phyloP scores from a whole-genome alignment of 2,797 vertebrate genomes.

The Acanthiza pusilla region DNA sequence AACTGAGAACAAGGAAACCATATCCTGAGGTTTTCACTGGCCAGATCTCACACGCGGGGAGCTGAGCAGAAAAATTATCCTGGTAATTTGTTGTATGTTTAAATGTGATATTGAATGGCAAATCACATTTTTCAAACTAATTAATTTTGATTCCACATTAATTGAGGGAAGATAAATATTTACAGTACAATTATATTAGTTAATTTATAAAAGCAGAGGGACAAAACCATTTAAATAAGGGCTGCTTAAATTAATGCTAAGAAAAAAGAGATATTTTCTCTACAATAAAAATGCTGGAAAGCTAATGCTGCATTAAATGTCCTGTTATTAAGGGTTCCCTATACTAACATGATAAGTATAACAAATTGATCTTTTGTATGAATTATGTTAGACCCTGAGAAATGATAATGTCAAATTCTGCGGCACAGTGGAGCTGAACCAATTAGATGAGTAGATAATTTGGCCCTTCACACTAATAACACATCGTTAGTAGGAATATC shows the following conservation, averaged over 20 bases:
- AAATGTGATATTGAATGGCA: slow-evolving; percentile 15
- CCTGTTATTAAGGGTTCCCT: slow-evolving; percentile 32
- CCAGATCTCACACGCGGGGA: background rate
- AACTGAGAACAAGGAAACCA: slow-evolving; percentile 36
- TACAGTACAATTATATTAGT: slow-evolving; percentile 36
- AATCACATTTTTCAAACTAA: slow-evolving; percentile 45
- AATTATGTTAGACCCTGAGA: slow-evolving; percentile 57
- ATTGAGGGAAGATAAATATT: slow-evolving; percentile 62
- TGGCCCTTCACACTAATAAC: slow-evolving; percentile 39
- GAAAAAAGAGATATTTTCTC: background rate
- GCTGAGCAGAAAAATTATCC: slow-evolving; percentile 1
- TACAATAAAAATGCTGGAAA: background rate
- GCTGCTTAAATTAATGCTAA: slow-evolving; percentile 1
- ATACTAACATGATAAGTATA: slow-evolving; percentile 35
- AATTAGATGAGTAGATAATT: slow-evolving; percentile 60
- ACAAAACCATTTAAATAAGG: slow-evolving; percentile 22
- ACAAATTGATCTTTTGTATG: slow-evolving; percentile 54
- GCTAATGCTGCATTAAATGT: slow-evolving; percentile 40
- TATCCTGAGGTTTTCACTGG: slow-evolving; percentile 7
- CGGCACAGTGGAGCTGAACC: slow-evolving; percentile 29
- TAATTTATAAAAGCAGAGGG: slow-evolving; percentile 47
- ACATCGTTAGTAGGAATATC: slow-evolving; percentile 16
- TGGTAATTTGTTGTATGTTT: slow-evolving; percentile 18
- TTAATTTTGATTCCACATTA: slow-evolving; percentile 51
- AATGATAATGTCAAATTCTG: slow-evolving; percentile 56